phyloP scores from a whole-genome alignment of 2,797 vertebrate species.

The Sciurus vulgaris region DNA sequence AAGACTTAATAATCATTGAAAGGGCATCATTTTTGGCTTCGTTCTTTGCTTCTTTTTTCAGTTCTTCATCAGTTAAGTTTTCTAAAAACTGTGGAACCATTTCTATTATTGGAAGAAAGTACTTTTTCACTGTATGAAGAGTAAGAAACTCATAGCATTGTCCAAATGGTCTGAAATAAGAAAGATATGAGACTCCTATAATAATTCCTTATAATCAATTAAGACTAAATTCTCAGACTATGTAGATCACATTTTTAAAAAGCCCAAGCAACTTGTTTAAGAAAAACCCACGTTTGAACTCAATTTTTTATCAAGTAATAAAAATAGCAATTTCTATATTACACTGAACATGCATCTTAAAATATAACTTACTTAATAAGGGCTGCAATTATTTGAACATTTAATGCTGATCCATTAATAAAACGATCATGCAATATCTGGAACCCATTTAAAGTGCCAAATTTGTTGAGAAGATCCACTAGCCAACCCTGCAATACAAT shows the following conservation, averaged over 20 bases:
- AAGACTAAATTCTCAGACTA: slow-evolving; percentile 38
- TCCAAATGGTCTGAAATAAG: slow-evolving; percentile 95
- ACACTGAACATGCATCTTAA: slow-evolving; percentile 56
- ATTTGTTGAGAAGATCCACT: slow-evolving; percentile 99
- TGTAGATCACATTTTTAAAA: neutral
- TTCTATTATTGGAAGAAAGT: slow-evolving; percentile 99
- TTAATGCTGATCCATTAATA: slow-evolving; percentile 98
- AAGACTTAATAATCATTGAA: slow-evolving; percentile 99
- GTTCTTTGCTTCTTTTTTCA: slow-evolving; percentile 99
- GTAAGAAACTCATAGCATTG: slow-evolving; percentile 99
- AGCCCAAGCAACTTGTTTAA: slow-evolving; percentile 13
- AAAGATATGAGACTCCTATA: slow-evolving; percentile 43
- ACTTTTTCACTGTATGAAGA: slow-evolving; percentile 99
- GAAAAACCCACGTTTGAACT: neutral
- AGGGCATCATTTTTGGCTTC: slow-evolving; percentile 99
- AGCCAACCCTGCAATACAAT: slow-evolving; percentile 95
- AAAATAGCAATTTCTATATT: slow-evolving; percentile 48
- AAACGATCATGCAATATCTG: slow-evolving; percentile 99
- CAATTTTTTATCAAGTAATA: slow-evolving; percentile 33
- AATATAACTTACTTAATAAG: slow-evolving; percentile 96
- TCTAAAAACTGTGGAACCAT: slow-evolving; percentile 99
- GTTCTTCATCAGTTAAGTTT: slow-evolving; percentile 99
- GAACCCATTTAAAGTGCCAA: slow-evolving; percentile 99
- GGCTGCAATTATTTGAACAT: slow-evolving; percentile 99
- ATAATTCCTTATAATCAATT: slow-evolving; percentile 59